Percentiles rank a stretch among this genome's conserved stretches.
Conservation (phyloP, 2,113 vertebrate genomes). For the Laticauda laticaudata region DNA sequence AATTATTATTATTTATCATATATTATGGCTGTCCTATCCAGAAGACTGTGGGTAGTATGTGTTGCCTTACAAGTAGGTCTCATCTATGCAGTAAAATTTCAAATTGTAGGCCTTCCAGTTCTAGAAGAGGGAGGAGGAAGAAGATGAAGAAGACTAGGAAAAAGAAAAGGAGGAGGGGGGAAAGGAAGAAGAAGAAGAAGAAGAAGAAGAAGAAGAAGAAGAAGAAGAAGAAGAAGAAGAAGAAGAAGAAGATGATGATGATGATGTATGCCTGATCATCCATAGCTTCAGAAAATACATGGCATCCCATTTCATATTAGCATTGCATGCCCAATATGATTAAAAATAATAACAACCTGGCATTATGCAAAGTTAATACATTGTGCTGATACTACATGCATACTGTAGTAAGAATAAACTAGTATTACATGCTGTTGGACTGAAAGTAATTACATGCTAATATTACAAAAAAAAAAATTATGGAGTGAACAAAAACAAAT, state of each 20-base stretch:
- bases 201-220: too few species aligned
- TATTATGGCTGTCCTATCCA: neutral
- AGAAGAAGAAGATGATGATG: rapidly evolving
- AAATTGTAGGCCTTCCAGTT: too few species aligned
- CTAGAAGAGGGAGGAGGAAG: too few species aligned
- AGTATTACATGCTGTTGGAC: neutral
- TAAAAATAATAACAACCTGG: neutral
- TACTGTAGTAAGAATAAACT: neutral
- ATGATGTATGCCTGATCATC: neutral
- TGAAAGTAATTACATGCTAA: neutral
- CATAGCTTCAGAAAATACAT: neutral
- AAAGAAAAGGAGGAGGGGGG: too few species aligned
- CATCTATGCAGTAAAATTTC: neutral
- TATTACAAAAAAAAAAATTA: neutral
- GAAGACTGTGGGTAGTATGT: neutral
- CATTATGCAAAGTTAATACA: neutral
- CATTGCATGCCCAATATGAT: neutral
- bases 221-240: rapidly evolving
- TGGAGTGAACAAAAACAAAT: neutral
- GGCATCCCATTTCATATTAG: neutral
- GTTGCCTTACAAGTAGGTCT: neutral
- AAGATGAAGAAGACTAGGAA: too few species aligned
- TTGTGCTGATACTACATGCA: neutral
- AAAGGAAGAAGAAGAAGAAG: too few species aligned
- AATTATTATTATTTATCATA: neutral